Percentiles rank a stretch among this genome's conserved stretches.
These are phyloP conservation scores for Hemicentrotus pulcherrimus DNA, from an alignment of 35 echinoderm and acorn worm genomes.

Conservation along the genomic window DNA sequence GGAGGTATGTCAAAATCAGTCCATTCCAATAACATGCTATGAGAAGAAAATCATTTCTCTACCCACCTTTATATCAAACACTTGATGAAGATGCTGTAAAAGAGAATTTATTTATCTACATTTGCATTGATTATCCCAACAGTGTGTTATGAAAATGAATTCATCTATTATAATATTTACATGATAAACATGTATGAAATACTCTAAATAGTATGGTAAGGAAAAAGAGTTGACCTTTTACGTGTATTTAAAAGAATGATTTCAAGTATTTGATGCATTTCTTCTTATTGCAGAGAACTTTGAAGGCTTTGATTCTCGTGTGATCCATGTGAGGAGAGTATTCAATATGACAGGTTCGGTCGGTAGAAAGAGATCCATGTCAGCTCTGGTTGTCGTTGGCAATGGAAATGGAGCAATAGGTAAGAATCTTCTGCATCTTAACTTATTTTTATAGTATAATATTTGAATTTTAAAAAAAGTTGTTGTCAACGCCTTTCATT, in stretches of 20 bases:
- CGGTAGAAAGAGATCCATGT: constrained; percentile 82
- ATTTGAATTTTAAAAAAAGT: too few species aligned
- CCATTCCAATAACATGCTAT: background rate
- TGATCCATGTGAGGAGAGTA: constrained; percentile 80
- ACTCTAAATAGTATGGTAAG: too few species aligned
- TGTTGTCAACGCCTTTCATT: background rate
- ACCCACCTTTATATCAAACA: background rate
- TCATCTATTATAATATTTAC: too few species aligned
- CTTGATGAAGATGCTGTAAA: too few species aligned
- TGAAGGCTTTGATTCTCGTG: constrained; percentile 96
- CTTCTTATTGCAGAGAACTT: constrained; percentile 81
- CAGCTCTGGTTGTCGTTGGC: constrained; percentile 90
- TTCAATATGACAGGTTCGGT: constrained; percentile 94
- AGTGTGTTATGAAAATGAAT: too few species aligned
- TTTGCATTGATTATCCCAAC: too few species aligned
- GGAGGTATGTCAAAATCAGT: constrained; percentile 65
- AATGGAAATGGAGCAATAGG: constrained; percentile 95
- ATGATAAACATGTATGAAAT: too few species aligned
- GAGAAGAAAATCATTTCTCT: background rate
- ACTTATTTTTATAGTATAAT: background rate
- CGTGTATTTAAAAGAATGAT: background rate
- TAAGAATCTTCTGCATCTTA: constrained; percentile 48
- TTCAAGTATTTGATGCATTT: background rate
- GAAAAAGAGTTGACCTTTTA: too few species aligned
- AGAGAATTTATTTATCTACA: too few species aligned